Percentiles rank a stretch among this genome's conserved stretches.
Conservation (phyloP, 2,113 vertebrate genomes). For the Caranx ignobilis region DNA sequence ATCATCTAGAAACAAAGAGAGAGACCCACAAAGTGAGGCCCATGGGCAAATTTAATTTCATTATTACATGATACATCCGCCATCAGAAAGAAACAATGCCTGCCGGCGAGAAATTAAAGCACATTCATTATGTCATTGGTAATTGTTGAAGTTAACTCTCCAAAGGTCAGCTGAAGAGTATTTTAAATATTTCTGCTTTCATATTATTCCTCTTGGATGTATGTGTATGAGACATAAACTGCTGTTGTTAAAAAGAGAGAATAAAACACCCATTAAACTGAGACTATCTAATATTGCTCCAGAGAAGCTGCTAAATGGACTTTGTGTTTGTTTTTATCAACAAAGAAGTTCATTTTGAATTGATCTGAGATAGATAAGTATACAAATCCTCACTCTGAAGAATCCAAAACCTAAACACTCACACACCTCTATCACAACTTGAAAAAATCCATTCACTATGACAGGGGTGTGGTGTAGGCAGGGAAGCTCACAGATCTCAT, state of each 20-base stretch:
- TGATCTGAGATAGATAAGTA: too few relatives aligned
- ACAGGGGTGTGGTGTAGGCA: not conserved
- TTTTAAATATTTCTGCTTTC: conserved; percentile 30
- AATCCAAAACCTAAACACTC: not conserved
- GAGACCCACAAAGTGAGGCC: conserved; percentile 30
- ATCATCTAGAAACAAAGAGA: conserved; percentile 39
- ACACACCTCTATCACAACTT: not conserved
- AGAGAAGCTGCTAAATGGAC: too few relatives aligned
- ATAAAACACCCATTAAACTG: not conserved
- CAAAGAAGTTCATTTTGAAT: not conserved
- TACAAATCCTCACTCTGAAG: too few relatives aligned
- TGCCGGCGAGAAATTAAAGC: conserved; percentile 59
- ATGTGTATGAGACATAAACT: conserved; percentile 13
- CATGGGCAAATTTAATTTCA: conserved; percentile 59
- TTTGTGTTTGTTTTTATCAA: too few relatives aligned
- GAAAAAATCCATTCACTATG: too few relatives aligned
- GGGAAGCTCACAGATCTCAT: not conserved
- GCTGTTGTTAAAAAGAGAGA: not conserved
- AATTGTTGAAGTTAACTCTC: conserved; percentile 47
- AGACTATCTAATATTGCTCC: too few relatives aligned
- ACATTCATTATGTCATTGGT: conserved; percentile 53
- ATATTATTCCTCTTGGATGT: conserved; percentile 18
- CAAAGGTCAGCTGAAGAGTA: conserved; percentile 31
- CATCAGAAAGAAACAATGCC: conserved; percentile 55
- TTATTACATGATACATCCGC: conserved; percentile 62